Evolutionary conservation across 1,140 invertebrate species (phyloP).

Genomic region (Cyclina sinensis): DNA sequence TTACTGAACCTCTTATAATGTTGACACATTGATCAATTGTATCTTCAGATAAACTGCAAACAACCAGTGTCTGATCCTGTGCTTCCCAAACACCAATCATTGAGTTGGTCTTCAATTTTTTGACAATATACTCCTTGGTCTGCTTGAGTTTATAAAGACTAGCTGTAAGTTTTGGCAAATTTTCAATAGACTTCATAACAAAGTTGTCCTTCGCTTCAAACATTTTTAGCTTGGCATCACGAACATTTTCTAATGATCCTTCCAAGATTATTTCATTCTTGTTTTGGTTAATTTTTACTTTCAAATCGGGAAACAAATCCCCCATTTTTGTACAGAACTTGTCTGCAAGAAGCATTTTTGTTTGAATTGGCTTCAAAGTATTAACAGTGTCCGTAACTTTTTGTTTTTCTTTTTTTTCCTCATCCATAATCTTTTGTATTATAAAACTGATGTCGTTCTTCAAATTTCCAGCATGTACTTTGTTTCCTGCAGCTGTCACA

Average conservation of each 20-base stretch:
- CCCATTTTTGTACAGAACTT: slow-evolving; percentile 30
- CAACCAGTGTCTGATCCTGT: neutral
- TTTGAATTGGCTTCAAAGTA: slow-evolving; percentile 7
- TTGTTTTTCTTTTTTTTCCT: slow-evolving; percentile 62
- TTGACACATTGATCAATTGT: neutral
- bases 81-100: neutral
- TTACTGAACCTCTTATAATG: neutral
- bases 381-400: slow-evolving; percentile 56
- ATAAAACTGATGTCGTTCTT: slow-evolving; percentile 16
- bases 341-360: slow-evolving; percentile 52
- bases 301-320: slow-evolving; percentile 42
- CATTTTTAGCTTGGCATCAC: neutral
- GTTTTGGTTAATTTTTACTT: slow-evolving; percentile 38
- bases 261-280: slow-evolving; percentile 55
- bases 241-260: slow-evolving; percentile 13
- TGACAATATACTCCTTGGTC: neutral
- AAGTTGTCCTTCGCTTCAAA: neutral
- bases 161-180: neutral
- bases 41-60: neutral
- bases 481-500: slow-evolving; percentile 45
- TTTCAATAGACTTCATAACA: neutral
- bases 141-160: neutral
- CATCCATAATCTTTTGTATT: slow-evolving; percentile 45
- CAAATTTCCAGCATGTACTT: slow-evolving; percentile 42
- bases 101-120: neutral